phyloP scores from a whole-genome alignment of 2,888 invertebrate species.

The Hydraecia micacea region DNA sequence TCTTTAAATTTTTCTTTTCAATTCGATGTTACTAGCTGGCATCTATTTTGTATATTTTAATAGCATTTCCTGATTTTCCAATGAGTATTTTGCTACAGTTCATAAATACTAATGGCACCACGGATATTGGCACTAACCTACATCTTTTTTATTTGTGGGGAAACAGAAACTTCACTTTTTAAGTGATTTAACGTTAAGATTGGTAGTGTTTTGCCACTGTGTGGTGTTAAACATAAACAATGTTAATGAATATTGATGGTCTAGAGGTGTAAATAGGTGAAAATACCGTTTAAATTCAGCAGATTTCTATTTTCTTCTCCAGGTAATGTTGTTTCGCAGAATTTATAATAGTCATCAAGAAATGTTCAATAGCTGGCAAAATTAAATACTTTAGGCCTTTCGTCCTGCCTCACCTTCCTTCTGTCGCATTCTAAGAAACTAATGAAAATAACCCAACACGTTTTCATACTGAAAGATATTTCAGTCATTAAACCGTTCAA shows the following conservation, averaged over 20 bases:
- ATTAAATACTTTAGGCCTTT: not conserved
- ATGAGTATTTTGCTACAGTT: not conserved
- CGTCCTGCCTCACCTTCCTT: not conserved
- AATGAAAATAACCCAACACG: slow-evolving; percentile 27
- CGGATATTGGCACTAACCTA: no score
- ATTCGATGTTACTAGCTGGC: slow-evolving; percentile 11
- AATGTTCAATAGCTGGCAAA: not conserved
- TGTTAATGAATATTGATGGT: not conserved
- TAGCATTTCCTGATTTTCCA: slow-evolving; percentile 4
- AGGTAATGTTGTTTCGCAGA: not conserved
- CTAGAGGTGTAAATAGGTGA: not conserved
- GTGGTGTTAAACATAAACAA: not conserved
- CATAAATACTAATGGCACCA: not conserved
- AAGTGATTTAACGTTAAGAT: not conserved
- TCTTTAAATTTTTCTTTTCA: slow-evolving; percentile 42
- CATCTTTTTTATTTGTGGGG: not conserved
- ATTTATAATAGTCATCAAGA: not conserved
- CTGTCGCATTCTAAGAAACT: not conserved
- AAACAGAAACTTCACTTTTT: not conserved
- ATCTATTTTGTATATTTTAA: slow-evolving; percentile 13
- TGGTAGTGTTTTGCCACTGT: not conserved
- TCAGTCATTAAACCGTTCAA: slow-evolving; percentile 15
- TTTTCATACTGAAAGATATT: slow-evolving; percentile 28
- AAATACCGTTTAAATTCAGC: not conserved
- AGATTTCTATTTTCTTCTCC: not conserved